Evolutionary conservation across 2,888 invertebrate genomes (phyloP).

Genomic region (Mesoligia furuncula): DNA sequence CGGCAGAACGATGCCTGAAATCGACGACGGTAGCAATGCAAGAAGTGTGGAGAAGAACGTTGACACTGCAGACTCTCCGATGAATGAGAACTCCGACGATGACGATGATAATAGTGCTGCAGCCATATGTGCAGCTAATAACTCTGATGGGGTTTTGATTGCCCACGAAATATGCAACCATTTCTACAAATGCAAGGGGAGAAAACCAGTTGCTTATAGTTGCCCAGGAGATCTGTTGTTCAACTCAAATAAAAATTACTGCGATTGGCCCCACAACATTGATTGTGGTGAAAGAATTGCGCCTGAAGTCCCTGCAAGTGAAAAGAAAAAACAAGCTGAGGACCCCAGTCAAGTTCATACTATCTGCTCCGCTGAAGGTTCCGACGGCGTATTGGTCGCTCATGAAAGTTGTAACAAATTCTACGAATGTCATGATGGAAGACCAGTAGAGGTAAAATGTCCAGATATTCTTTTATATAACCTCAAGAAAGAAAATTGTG

Average conservation of each 20-base stretch:
- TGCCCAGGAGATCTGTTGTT: conserved; percentile 67
- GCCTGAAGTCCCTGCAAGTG: neutral
- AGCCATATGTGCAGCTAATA: conserved; percentile 62
- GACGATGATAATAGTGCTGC: conserved; percentile 13
- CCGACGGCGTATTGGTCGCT: conserved; percentile 71
- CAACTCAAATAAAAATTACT: conserved; percentile 57
- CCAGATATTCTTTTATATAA: conserved; percentile 70
- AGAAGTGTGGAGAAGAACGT: neutral
- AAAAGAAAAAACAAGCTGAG: conserved; percentile 34
- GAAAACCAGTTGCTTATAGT: conserved; percentile 56
- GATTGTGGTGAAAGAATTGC: conserved; percentile 62
- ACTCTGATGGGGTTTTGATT: conserved; percentile 66
- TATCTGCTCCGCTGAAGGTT: conserved; percentile 68
- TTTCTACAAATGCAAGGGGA: conserved; percentile 70
- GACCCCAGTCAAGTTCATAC: conserved; percentile 66
- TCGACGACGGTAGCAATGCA: neutral
- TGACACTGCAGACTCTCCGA: conserved; percentile 2
- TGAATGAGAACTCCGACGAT: conserved; percentile 5
- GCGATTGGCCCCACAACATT: conserved; percentile 67
- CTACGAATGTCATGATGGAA: conserved; percentile 71
- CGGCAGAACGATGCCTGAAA: conserved; percentile 52
- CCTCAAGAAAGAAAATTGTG: conserved; percentile 68
- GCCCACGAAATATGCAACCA: conserved; percentile 73
- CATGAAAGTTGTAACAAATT: conserved; percentile 74
- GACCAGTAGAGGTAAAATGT: conserved; percentile 67